Evolutionary conservation across 2,113 vertebrate species (phyloP).

Genomic region (Phylloscopus trochiloides): DNA sequence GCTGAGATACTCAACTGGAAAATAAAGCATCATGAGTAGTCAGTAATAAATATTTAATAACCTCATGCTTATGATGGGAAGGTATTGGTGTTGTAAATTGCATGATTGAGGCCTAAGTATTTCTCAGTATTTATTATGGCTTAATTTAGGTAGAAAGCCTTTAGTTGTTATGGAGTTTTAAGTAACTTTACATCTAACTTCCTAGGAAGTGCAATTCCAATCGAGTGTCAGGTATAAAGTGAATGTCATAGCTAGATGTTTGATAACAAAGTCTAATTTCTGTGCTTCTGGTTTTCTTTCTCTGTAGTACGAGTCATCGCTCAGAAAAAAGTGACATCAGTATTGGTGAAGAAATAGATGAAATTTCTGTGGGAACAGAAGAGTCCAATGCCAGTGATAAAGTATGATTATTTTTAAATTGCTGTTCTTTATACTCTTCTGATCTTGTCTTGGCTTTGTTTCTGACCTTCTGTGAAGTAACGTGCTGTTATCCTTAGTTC

Average conservation of each 20-base stretch:
- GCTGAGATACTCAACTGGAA: not conserved
- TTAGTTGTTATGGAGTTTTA: not conserved
- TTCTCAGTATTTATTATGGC: not conserved
- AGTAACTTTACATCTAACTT: not conserved
- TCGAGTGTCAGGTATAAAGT: not conserved
- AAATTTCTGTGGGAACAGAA: constrained; percentile 83
- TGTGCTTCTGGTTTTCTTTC: not conserved
- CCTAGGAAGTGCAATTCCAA: not conserved
- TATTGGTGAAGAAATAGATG: constrained; percentile 92
- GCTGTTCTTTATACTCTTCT: not conserved
- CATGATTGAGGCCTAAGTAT: not conserved
- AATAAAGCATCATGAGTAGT: not conserved
- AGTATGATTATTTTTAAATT: constrained; percentile 61
- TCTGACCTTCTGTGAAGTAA: not conserved
- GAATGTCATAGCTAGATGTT: not conserved
- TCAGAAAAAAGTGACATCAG: constrained; percentile 90
- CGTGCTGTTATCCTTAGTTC: not conserved
- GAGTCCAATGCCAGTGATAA: constrained; percentile 82
- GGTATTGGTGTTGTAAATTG: not conserved
- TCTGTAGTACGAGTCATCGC: constrained; percentile 78
- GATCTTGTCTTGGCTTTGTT: not conserved
- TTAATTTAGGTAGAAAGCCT: not conserved
- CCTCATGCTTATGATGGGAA: not conserved
- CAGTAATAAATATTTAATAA: not conserved
- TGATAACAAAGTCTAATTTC: not conserved